phyloP scores from a whole-genome alignment of 2,113 vertebrate genomes.

The Cranoglanis bouderius region DNA sequence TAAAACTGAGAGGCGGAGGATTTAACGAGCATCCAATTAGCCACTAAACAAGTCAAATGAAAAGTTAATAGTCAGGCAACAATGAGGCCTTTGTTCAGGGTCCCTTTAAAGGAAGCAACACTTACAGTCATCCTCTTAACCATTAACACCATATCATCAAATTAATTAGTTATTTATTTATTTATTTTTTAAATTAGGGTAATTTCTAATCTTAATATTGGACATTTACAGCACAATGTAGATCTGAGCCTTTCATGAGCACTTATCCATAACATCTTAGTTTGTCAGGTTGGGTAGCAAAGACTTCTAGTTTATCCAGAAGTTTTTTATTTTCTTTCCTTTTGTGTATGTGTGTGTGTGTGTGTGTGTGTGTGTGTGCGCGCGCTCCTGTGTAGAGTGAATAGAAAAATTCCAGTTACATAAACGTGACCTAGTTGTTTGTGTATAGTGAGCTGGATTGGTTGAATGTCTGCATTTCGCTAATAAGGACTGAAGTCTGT shows the following conservation, averaged over 20 bases:
- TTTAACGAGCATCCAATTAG: slow-evolving; percentile 56
- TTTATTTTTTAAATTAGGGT: background rate
- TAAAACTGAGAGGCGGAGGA: slow-evolving; percentile 38
- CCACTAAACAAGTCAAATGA: slow-evolving; percentile 43
- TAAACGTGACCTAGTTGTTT: slow-evolving; percentile 12
- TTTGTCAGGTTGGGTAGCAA: background rate
- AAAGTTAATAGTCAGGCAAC: slow-evolving; percentile 40
- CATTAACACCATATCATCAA: slow-evolving; percentile 33
- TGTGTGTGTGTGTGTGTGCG: background rate
- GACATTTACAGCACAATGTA: background rate
- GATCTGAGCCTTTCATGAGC: background rate
- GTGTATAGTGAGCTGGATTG: background rate
- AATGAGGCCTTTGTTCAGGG: slow-evolving; percentile 29
- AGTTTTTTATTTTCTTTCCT: background rate
- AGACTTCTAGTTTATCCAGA: background rate
- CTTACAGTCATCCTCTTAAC: slow-evolving; percentile 26
- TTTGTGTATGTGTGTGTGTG: no score
- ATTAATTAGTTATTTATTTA: background rate
- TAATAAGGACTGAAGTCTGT: background rate
- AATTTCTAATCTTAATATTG: background rate
- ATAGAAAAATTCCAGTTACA: background rate
- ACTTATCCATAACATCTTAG: background rate
- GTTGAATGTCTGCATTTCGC: background rate
- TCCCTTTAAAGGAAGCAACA: slow-evolving; percentile 25
- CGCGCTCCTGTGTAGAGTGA: background rate